Conservation (phyloP, 2,797 vertebrate genomes). For the Nyctalus aviator region DNA sequence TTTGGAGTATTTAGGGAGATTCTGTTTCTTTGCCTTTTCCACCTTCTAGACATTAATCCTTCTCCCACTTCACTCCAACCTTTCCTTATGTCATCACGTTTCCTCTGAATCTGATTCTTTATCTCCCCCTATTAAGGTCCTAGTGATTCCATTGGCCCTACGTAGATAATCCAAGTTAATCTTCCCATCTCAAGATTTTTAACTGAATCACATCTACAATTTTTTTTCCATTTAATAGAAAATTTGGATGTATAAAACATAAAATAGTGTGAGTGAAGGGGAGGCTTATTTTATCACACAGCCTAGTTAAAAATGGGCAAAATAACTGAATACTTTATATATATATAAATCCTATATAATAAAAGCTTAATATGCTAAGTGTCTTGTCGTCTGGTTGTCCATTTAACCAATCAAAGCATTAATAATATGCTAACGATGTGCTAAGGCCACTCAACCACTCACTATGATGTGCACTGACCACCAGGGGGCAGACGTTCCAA, state of each 20-base stretch:
- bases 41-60: neutral
- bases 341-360: no score
- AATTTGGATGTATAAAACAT: neutral
- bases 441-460: no score
- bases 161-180: neutral
- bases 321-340: neutral
- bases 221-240: neutral
- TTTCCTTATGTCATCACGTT: neutral
- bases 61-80: neutral
- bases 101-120: neutral
- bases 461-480: no score
- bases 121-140: neutral
- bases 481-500: no score
- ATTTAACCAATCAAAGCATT: no score
- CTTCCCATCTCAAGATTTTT: neutral
- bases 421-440: no score
- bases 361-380: no score
- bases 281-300: neutral
- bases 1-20: neutral
- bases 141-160: neutral
- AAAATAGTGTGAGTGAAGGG: no score
- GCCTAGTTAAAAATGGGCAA: neutral
- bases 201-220: neutral
- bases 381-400: rapidly evolving
- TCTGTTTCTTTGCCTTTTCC: neutral